A percentile compares a stretch with the other conserved stretches of the same genome.
phyloP scores from a whole-genome alignment of 2,113 vertebrate genomes.

The Propithecus coquereli region DNA sequence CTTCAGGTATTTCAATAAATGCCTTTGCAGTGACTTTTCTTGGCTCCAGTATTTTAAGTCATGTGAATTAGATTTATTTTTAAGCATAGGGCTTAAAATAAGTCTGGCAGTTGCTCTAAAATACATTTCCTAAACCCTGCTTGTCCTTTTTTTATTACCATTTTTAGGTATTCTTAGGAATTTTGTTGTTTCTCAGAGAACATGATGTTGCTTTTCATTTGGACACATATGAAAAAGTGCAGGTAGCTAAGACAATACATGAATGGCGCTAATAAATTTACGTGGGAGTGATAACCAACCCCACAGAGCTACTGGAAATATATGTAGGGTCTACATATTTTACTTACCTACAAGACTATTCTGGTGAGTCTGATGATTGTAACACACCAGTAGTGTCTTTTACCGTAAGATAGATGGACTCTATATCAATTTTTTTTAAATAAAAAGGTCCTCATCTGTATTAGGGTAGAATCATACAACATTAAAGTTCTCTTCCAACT shows the following conservation, averaged over 20 bases:
- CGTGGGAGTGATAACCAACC: not conserved
- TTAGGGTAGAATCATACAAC: not conserved
- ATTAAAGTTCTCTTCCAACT: constrained; percentile 11
- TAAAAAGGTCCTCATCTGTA: not conserved
- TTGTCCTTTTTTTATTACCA: constrained; percentile 71
- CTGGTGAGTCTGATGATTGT: not conserved
- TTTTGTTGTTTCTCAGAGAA: constrained; percentile 63
- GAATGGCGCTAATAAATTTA: not conserved
- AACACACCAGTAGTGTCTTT: not conserved
- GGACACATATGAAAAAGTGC: not conserved
- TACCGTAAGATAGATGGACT: not conserved
- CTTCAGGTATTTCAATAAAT: constrained; percentile 71
- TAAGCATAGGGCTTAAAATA: constrained; percentile 74
- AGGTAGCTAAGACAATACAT: not conserved
- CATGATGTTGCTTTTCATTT: constrained; percentile 52
- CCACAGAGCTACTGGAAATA: not conserved
- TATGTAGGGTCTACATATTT: not conserved
- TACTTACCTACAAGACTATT: not conserved
- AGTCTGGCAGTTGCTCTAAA: constrained; percentile 68
- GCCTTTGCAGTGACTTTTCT: constrained; percentile 62
- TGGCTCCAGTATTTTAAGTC: constrained; percentile 63
- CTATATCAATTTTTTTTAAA: not conserved
- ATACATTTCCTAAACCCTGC: constrained; percentile 68
- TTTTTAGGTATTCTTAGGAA: constrained; percentile 74
- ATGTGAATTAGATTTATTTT: constrained; percentile 77